Percentiles rank a stretch among this genome's conserved stretches.
phyloP scores from a whole-genome alignment of 2,113 vertebrate genomes.

The Amphilophus citrinellus region DNA sequence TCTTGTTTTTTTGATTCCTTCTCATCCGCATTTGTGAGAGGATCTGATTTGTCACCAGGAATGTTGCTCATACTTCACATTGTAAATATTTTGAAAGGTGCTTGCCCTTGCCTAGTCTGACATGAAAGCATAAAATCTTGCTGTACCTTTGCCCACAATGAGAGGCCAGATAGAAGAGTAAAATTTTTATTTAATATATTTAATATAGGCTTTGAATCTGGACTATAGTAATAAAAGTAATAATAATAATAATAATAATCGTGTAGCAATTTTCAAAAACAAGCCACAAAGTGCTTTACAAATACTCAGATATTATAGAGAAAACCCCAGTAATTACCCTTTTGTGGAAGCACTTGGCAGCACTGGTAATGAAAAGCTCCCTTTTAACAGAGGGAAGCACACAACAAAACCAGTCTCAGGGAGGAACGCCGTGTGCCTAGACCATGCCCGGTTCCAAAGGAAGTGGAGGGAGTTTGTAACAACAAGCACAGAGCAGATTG shows the following conservation, averaged over 20 bases:
- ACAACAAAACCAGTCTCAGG: background rate
- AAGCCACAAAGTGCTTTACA: background rate
- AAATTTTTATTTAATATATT: background rate
- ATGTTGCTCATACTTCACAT: conserved; percentile 9
- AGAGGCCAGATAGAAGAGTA: background rate
- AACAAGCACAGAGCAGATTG: background rate
- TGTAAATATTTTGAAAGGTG: conserved; percentile 9
- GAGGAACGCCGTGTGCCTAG: background rate
- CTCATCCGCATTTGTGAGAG: background rate
- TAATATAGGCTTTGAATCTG: conserved; percentile 1
- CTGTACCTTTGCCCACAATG: background rate
- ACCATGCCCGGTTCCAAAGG: background rate
- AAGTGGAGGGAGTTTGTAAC: background rate
- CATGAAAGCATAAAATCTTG: background rate
- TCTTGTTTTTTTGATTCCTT: background rate
- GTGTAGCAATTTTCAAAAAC: background rate
- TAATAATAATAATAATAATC: background rate
- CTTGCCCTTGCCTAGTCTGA: background rate
- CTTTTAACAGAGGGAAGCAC: background rate
- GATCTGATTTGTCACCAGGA: background rate
- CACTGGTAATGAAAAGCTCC: background rate
- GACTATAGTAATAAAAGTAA: background rate
- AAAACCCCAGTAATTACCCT: background rate
- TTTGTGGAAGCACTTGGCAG: background rate
- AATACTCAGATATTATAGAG: background rate